These are phyloP conservation scores for Syngnathoides biaculeatus DNA, from an alignment of 2,113 vertebrate genomes.

Conservation along the genomic window DNA sequence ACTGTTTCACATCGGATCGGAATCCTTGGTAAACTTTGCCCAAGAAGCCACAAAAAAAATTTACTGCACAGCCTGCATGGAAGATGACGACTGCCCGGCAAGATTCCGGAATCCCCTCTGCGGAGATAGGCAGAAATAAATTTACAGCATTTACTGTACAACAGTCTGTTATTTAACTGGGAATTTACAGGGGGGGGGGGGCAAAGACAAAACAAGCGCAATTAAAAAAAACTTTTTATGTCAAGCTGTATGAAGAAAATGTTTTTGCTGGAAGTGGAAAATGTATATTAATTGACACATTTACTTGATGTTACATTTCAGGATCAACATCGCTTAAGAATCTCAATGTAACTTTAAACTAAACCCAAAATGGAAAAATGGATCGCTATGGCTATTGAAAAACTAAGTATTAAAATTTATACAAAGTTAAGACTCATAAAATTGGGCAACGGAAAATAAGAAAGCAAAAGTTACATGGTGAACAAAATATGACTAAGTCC, in stretches of 20 bases:
- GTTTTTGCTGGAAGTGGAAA: slow-evolving; percentile 5
- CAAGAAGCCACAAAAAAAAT: slow-evolving; percentile 54
- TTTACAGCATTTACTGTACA: slow-evolving; percentile 58
- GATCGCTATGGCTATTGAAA: background rate
- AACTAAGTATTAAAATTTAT: background rate
- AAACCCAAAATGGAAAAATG: too few species aligned
- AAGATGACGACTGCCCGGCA: slow-evolving; percentile 21
- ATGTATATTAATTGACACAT: background rate
- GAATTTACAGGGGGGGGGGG: slow-evolving; percentile 33
- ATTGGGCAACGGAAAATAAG: background rate
- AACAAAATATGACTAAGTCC: background rate
- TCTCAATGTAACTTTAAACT: background rate
- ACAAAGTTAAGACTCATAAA: too few species aligned
- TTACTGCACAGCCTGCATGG: slow-evolving; percentile 43
- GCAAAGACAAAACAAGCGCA: slow-evolving; percentile 24
- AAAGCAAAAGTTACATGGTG: background rate
- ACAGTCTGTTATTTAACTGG: slow-evolving; percentile 41
- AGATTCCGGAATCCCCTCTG: slow-evolving; percentile 22
- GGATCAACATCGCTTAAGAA: slow-evolving; percentile 3
- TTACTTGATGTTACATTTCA: background rate
- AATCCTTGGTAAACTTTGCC: slow-evolving; percentile 32
- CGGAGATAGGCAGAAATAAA: slow-evolving; percentile 39
- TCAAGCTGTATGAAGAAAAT: slow-evolving; percentile 26
- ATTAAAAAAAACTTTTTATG: slow-evolving; percentile 7
- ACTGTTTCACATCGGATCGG: slow-evolving; percentile 35